phyloP scores from a whole-genome alignment of 2,113 vertebrate species.

The Petaurus breviceps region DNA sequence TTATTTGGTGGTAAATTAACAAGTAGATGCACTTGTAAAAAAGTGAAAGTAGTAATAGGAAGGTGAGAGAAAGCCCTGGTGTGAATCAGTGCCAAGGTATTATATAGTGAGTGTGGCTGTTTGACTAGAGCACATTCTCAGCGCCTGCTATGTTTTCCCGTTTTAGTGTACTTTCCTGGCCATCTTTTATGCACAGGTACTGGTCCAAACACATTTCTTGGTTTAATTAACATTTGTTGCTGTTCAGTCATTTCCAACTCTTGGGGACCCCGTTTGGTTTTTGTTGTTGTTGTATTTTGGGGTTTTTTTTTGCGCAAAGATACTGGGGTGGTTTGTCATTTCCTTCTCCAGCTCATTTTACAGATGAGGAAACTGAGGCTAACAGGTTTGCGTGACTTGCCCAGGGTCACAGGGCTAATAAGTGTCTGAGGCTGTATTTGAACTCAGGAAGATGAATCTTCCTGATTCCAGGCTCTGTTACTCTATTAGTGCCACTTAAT shows the following conservation, averaged over 20 bases:
- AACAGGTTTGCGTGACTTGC: not conserved
- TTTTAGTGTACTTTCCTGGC: not conserved
- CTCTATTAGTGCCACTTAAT: not conserved
- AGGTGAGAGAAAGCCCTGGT: slow-evolving; percentile 21
- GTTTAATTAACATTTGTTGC: not conserved
- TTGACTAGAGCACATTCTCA: not conserved
- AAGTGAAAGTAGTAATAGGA: not conserved
- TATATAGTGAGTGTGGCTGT: not conserved
- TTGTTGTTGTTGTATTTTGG: no score
- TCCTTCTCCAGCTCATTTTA: not conserved
- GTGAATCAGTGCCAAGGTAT: slow-evolving; percentile 29
- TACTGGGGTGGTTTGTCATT: not conserved
- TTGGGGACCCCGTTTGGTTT: not conserved
- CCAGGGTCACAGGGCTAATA: not conserved
- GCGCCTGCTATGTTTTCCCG: not conserved
- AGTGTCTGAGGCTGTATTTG: not conserved
- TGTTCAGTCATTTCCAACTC: not conserved
- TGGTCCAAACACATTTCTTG: not conserved
- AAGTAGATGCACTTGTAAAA: not conserved
- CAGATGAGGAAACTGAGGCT: no score
- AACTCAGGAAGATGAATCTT: not conserved
- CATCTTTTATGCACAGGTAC: not conserved
- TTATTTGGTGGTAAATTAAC: slow-evolving; percentile 29
- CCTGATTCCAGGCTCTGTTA: not conserved
- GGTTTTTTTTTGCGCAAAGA: not conserved